Evolutionary conservation across 2,797 vertebrate species (phyloP).

Genomic region (Pelochelys cantorii): DNA sequence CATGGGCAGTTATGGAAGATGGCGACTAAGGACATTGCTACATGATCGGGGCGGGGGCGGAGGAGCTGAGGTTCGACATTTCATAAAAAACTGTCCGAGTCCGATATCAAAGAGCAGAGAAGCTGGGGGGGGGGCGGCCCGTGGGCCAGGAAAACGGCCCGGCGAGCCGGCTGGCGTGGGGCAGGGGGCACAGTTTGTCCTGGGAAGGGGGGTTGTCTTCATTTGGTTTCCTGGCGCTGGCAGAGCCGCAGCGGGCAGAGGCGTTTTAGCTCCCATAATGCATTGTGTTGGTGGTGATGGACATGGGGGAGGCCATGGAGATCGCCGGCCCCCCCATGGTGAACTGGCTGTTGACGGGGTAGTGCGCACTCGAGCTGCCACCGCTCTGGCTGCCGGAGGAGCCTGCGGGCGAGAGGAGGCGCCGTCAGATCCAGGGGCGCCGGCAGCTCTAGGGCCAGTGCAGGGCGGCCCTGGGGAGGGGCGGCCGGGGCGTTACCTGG

Average conservation of each 20-base stretch:
- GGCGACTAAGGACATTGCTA: not conserved
- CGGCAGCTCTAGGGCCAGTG: not conserved
- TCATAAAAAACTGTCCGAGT: constrained; percentile 66
- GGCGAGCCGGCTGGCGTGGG: constrained; percentile 6
- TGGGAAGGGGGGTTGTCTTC: constrained; percentile 42
- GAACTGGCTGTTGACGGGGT: constrained; percentile 95
- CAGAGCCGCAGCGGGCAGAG: constrained; percentile 37
- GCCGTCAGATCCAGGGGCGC: not conserved
- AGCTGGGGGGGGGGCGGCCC: constrained; percentile 39
- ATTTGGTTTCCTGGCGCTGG: constrained; percentile 81
- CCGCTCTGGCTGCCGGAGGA: constrained; percentile 87
- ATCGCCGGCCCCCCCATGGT: constrained; percentile 95
- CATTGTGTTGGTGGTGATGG: constrained; percentile 97
- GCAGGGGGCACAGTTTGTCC: not conserved
- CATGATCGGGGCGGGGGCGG: constrained; percentile 11
- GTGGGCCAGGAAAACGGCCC: constrained; percentile 29
- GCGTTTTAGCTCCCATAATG: constrained; percentile 93
- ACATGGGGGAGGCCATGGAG: constrained; percentile 97
- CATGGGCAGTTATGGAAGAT: constrained; percentile 24
- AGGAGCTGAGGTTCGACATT: not conserved
- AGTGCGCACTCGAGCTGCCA: constrained; percentile 86
- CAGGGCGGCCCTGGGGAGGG: not conserved
- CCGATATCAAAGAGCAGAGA: constrained; percentile 70
- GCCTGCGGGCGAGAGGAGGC: constrained; percentile 76
- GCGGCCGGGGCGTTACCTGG: constrained; percentile 83